Percentiles rank a stretch among this genome's conserved stretches.
phyloP scores from a whole-genome alignment of 2,888 invertebrate species.

The Plebejus melissa region DNA sequence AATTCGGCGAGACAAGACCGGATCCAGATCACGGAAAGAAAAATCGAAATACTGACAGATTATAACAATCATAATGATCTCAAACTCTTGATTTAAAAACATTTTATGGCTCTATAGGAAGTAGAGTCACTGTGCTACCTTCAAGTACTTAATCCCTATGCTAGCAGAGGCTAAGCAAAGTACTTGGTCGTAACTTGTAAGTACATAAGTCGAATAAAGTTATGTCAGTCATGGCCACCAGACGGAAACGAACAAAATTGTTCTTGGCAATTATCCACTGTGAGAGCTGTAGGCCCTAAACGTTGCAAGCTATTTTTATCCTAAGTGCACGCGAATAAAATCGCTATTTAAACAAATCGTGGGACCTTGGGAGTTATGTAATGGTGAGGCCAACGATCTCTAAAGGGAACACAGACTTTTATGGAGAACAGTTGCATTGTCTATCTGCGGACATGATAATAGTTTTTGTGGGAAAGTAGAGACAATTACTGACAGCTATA shows the following conservation, averaged over 20 bases:
- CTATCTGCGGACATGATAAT: not conserved
- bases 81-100: no score
- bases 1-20: no score
- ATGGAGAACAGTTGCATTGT: slow-evolving; percentile 14
- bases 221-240: slow-evolving; percentile 25
- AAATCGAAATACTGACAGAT: no score
- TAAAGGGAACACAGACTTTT: slow-evolving; percentile 34
- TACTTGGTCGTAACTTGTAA: not conserved
- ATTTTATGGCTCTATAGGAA: no score
- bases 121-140: no score
- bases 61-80: no score
- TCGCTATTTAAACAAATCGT: not conserved
- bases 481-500: not conserved
- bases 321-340: slow-evolving; percentile 34
- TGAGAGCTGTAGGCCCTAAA: not conserved
- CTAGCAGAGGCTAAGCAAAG: no score
- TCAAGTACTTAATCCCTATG: no score
- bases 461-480: not conserved
- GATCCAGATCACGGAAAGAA: no score
- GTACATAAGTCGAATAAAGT: not conserved
- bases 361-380: slow-evolving; percentile 36
- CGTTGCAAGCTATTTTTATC: slow-evolving; percentile 37
- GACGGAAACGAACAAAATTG: slow-evolving; percentile 15
- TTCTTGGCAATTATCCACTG: slow-evolving; percentile 17
- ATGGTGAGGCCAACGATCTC: slow-evolving; percentile 37